Conservation (phyloP, 2,113 vertebrate genomes). For the Caranx ignobilis region DNA sequence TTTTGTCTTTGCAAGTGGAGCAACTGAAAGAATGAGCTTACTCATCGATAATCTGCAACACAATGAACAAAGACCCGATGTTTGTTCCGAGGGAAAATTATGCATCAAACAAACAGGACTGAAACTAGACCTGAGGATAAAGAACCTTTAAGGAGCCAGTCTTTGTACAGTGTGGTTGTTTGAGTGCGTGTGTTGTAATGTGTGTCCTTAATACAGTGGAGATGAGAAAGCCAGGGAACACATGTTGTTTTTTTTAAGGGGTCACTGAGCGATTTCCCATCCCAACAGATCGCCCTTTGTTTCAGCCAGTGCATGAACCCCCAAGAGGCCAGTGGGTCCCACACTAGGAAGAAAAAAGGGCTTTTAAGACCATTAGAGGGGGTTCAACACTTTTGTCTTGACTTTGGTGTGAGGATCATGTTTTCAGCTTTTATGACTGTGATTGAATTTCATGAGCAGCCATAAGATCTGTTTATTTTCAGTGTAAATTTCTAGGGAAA, state of each 20-base stretch:
- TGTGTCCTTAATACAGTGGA: slow-evolving; percentile 1
- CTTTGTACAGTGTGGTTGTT: neutral
- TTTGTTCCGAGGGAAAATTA: neutral
- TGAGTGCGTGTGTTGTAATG: neutral
- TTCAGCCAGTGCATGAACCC: slow-evolving; percentile 2
- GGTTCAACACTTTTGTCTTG: neutral
- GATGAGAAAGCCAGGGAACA: slow-evolving; percentile 4
- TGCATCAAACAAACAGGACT: slow-evolving; percentile 11
- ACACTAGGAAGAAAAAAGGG: neutral
- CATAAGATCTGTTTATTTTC: too few relatives aligned
- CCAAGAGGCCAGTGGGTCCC: neutral
- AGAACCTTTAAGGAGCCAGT: neutral
- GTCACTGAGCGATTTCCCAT: slow-evolving; percentile 27
- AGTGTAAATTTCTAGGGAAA: too few relatives aligned
- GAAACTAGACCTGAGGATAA: slow-evolving; percentile 22
- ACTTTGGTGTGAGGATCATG: neutral
- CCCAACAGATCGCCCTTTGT: slow-evolving; percentile 49
- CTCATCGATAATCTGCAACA: slow-evolving; percentile 29
- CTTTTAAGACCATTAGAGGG: neutral
- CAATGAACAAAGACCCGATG: slow-evolving; percentile 37
- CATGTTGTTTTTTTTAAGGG: slow-evolving; percentile 23
- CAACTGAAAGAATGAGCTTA: neutral
- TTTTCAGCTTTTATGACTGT: neutral
- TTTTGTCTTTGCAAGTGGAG: neutral
- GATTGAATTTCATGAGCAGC: too few relatives aligned